Conservation (phyloP, 2,113 vertebrate species). For the Nyctibius bracteatus region DNA sequence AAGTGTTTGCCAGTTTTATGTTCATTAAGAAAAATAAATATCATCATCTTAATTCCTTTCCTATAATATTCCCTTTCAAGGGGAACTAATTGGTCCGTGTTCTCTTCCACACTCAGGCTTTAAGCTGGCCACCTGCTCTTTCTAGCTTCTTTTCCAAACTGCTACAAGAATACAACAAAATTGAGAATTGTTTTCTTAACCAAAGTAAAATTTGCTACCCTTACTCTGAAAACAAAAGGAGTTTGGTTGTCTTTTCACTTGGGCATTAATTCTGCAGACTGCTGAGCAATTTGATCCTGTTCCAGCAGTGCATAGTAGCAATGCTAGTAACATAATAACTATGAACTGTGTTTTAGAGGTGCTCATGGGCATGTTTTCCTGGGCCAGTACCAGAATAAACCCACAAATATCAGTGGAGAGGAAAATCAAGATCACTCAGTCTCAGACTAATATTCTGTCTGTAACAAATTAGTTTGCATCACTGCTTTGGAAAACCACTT, state of each 20-base stretch:
- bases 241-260: neutral
- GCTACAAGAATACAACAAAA: neutral
- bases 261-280: neutral
- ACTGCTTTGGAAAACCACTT: neutral
- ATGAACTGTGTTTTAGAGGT: neutral
- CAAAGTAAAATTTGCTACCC: neutral
- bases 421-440: neutral
- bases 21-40: neutral
- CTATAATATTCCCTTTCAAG: neutral
- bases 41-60: neutral
- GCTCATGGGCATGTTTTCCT: neutral
- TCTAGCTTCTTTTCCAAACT: neutral
- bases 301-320: neutral
- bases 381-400: neutral
- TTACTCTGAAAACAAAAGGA: neutral
- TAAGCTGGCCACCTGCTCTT: neutral
- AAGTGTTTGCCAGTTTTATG: neutral
- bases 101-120: neutral
- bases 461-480: neutral
- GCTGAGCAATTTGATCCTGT: neutral
- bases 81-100: neutral
- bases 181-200: neutral
- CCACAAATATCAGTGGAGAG: neutral
- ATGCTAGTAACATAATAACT: neutral
- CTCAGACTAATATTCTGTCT: neutral